These are phyloP conservation scores for Catocala nupta DNA, from an alignment of 2,888 invertebrate genomes.

Conservation along the genomic window DNA sequence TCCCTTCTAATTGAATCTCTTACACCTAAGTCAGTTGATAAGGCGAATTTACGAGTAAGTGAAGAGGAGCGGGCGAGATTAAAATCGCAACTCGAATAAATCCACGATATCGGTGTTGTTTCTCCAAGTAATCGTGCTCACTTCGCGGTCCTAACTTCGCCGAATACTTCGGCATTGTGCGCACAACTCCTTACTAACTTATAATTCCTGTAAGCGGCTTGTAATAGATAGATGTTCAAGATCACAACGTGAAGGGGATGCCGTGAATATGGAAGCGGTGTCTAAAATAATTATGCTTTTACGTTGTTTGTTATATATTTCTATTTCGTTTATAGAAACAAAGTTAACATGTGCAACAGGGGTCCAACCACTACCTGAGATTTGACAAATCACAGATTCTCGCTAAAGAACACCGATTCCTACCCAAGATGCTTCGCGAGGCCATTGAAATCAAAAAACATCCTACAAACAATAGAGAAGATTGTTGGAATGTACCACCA, in stretches of 20 bases:
- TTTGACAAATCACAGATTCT: too few species aligned
- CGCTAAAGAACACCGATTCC: too few species aligned
- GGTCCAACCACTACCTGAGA: too few species aligned
- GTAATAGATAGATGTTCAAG: slow-evolving; percentile 11
- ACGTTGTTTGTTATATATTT: too few species aligned
- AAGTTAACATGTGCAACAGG: too few species aligned
- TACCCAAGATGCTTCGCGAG: too few species aligned
- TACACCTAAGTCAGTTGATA: slow-evolving; percentile 40
- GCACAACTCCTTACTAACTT: slow-evolving; percentile 45
- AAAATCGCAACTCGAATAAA: slow-evolving; percentile 74
- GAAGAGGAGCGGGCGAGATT: slow-evolving; percentile 47
- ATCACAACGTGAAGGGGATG: background rate
- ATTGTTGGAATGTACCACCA: too few species aligned
- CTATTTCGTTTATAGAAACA: too few species aligned
- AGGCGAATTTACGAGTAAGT: slow-evolving; percentile 47
- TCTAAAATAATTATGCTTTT: too few species aligned
- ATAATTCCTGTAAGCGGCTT: slow-evolving; percentile 27
- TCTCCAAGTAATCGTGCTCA: slow-evolving; percentile 73
- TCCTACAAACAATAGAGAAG: too few species aligned
- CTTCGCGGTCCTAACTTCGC: slow-evolving; percentile 58
- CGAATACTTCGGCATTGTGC: slow-evolving; percentile 33
- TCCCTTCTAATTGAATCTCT: slow-evolving; percentile 46
- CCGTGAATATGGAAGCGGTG: background rate
- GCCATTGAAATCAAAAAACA: too few species aligned
- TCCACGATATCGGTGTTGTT: slow-evolving; percentile 70